Base-by-base conservation (phyloP, 2,113 vertebrate genomes). In the Cebidichthys violaceus region DNA sequence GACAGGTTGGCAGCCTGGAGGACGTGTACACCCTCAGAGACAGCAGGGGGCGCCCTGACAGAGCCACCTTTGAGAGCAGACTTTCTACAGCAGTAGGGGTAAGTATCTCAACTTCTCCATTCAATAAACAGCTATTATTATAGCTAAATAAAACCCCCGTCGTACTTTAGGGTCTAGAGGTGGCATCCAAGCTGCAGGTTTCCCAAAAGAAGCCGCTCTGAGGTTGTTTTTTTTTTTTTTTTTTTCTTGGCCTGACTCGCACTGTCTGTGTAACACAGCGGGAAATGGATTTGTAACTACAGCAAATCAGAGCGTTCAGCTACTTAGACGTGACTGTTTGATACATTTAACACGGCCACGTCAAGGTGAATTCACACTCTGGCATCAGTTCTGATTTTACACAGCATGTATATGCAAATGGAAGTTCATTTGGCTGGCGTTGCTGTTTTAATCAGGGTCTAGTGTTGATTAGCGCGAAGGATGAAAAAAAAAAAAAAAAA, bases 341-440 rank as follows among this genome's bases (percentile, higher is more conserved):
- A 92, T 90, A 61, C 86, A 87, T 91, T 89, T 88, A 89, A 87
- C 89, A 86, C 33, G 80, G 80, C 82, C 90, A 77, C 73, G 77
- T 94, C 86, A 83, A 88, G 84, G 83, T 81, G 87, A 91, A 90
- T 90, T 93, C 90, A 92, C 91, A 90, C 88, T 81, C 70, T 80
- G 86, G 86, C 85, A 75, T 85, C 71, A 59, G 60, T 76, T 92
- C 88, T 92, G 88, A 94, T 95, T 94, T 93, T 89, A 93, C 88
- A 70, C 91, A 89, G 87, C 89, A 79, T 92, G 92, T 92, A 80
- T 93, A 94, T 95, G 94, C 90, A 95, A 95, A 95, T 95, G 55
- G 66, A 10, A 57, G 82, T 86, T 93, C 84, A 93, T 93, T 91
- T 88, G 84, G 82, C 92, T 89, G 83, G 72, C 15, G 73, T 88